Evolutionary conservation across 2,888 invertebrate genomes (phyloP).

Genomic region (Platypus cylindrus): DNA sequence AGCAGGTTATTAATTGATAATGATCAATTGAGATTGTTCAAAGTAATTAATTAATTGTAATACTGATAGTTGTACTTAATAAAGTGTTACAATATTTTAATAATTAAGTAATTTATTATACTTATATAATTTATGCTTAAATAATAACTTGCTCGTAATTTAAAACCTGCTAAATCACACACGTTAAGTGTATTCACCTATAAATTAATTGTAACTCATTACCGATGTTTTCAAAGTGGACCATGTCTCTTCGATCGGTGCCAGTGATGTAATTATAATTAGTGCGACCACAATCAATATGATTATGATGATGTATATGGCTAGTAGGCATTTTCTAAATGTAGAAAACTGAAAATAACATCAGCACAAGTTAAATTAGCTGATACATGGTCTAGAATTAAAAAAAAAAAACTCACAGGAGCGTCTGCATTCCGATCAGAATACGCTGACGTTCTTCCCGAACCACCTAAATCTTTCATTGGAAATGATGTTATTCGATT

Average conservation of each 20-base stretch:
- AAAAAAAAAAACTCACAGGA: constrained; percentile 45
- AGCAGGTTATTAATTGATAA: no score
- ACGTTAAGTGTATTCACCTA: no score
- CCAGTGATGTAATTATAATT: constrained; percentile 60
- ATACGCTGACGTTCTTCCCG: constrained; percentile 46
- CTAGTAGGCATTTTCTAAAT: constrained; percentile 63
- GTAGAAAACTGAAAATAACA: constrained; percentile 54
- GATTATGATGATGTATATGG: constrained; percentile 63
- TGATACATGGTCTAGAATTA: constrained; percentile 6
- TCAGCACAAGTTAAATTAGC: constrained; percentile 2
- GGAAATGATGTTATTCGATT: constrained; percentile 70
- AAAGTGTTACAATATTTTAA: no score
- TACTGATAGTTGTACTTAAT: no score
- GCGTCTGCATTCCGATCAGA: constrained; percentile 64
- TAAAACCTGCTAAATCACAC: no score
- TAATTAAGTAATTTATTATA: no score
- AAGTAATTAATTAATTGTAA: no score
- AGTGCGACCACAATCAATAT: constrained; percentile 56
- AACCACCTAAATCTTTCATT: constrained; percentile 68
- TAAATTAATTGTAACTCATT: constrained; percentile 10
- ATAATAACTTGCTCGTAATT: no score
- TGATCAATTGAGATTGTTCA: no score
- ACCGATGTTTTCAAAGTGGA: constrained; percentile 19
- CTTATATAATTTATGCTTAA: no score
- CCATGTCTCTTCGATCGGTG: constrained; percentile 59